A percentile compares a stretch with the other conserved stretches of the same genome.
phyloP scores from a whole-genome alignment of 2,888 invertebrate genomes.

The Drymonia ruficornis region DNA sequence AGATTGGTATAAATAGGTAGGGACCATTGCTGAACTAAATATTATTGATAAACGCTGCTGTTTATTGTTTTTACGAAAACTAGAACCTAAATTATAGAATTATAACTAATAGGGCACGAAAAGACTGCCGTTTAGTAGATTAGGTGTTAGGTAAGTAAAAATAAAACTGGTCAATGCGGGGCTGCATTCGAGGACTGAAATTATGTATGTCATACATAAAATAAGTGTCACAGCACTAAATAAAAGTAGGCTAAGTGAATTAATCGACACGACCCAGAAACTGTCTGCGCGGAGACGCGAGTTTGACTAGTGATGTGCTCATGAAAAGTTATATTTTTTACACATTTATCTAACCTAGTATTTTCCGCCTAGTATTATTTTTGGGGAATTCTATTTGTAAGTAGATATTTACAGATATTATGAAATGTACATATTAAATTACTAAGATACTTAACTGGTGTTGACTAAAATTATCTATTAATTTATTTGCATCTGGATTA shows the following conservation, averaged over 20 bases:
- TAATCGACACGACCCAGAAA: conserved; percentile 81
- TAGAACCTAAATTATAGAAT: not conserved
- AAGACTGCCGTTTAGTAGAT: too few relatives aligned
- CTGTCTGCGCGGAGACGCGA: conserved; percentile 43
- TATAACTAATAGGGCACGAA: not conserved
- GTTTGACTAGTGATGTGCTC: conserved; percentile 37
- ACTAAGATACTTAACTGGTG: too few relatives aligned
- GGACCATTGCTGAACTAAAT: not conserved
- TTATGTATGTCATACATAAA: conserved; percentile 69
- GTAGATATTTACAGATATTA: too few relatives aligned
- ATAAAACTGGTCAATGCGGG: conserved; percentile 47
- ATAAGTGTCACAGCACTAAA: conserved; percentile 74
- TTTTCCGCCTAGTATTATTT: too few relatives aligned
- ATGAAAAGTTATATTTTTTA: conserved; percentile 33
- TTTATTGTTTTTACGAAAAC: not conserved
- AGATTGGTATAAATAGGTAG: conserved; percentile 13
- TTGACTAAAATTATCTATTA: too few relatives aligned
- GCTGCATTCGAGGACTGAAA: conserved; percentile 63
- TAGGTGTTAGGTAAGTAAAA: too few relatives aligned
- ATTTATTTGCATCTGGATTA: too few relatives aligned
- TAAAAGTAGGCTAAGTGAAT: conserved; percentile 81
- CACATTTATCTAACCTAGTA: conserved; percentile 7
- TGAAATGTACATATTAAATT: not conserved
- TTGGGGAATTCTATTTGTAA: too few relatives aligned
- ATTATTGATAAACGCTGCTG: not conserved